Evolutionary conservation across 2,113 vertebrate genomes (phyloP), one percentile per base, ranked within the genome.

Genomic region (Clarias gariepinus): DNA sequence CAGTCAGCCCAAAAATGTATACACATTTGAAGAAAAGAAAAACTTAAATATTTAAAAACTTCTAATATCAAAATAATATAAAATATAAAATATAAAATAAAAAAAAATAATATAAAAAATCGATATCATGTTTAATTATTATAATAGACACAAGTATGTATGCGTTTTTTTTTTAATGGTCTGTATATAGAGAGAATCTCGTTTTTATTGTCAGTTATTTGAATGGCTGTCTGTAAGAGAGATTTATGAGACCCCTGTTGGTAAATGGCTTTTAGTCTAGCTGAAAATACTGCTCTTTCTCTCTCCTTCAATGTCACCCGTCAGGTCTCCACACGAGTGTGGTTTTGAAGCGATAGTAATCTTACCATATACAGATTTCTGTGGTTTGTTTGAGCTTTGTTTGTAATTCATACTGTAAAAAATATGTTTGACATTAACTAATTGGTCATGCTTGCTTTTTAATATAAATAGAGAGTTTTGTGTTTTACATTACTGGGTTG

Each of bases 171-270:
- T 41, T 47, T 6, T 47, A 7, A 47, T 0, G n/a, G n/a, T 47
- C 47, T 47, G 47, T 47, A 47, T 47, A 47, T 47, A 47, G 47
- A 47, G 47, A 47, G 7, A 47, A 47, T 47, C 5, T 7, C 0
- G 47, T 7, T 47, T 47, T 47, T 47, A 47, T 47, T 47, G 47
- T 92, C 93, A 92, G 94, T 95, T 95, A 95, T 95, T 95, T 92
- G 94, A 95, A 95, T 94, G 90, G 90, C 89, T 82, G 91, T 94
- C 92, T 93, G 93, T 47, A 47, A 94, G 93, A 93, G 92, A 89
- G 91, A 91, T 93, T 94, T 94, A 94, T 93, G 93, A 93, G 93
- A 92, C 93, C 92, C 91, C 91, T 92, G 92, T 92, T 94, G 91
- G 90, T 94, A 91, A 91, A 93, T 91, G 90, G 92, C 91, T 93